Evolutionary conservation across 23 tunicate genomes (phyloP).

Genomic region (Botrylloides violaceus): DNA sequence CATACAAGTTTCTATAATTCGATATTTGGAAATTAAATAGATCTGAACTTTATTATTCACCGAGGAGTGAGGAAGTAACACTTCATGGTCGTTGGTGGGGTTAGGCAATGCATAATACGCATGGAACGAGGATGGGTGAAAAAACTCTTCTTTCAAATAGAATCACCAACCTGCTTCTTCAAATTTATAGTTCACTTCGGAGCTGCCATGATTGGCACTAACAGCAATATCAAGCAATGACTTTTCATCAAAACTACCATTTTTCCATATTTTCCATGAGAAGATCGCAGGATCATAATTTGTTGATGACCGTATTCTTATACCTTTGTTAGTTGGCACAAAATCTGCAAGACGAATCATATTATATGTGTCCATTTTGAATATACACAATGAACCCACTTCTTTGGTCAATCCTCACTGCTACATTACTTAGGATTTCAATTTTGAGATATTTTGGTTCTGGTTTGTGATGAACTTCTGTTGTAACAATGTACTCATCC

Average conservation of each 20-base stretch:
- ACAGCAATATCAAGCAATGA: neutral
- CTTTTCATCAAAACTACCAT: neutral
- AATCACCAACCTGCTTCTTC: neutral
- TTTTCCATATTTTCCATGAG: neutral
- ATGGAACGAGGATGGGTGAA: too few relatives aligned
- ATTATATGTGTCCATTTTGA: neutral
- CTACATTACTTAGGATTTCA: neutral
- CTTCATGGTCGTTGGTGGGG: too few relatives aligned
- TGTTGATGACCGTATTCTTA: neutral
- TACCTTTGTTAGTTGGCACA: neutral
- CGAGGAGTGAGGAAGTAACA: too few relatives aligned
- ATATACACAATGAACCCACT: neutral
- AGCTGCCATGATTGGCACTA: neutral
- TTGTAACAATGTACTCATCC: neutral
- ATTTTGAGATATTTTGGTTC: conserved; percentile 2
- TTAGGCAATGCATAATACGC: too few relatives aligned
- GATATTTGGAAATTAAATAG: too few relatives aligned
- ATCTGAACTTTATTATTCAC: too few relatives aligned
- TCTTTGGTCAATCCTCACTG: neutral
- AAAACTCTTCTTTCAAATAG: too few relatives aligned
- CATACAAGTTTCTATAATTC: too few relatives aligned
- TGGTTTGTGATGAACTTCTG: conserved; percentile 17
- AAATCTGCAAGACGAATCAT: conserved; percentile 12
- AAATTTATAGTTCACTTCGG: neutral
- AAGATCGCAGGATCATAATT: conserved; percentile 13